Evolutionary conservation across 2,797 vertebrate genomes (phyloP), one percentile per base, ranked within the genome.

Genomic region (Chrysocyon brachyurus): DNA sequence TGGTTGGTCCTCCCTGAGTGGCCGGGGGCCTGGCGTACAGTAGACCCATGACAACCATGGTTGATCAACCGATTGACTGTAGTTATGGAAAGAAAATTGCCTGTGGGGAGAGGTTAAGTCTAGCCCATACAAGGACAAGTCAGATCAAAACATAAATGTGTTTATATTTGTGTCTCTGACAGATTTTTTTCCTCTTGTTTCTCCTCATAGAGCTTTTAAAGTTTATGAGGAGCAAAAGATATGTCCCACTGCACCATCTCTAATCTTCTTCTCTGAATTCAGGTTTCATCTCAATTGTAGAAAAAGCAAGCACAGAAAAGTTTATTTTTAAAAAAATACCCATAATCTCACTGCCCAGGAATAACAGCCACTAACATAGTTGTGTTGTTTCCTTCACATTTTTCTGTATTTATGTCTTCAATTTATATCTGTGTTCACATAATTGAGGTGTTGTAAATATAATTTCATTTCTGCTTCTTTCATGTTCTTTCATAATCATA

Each of bases 211-310:
- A 16, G 81, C 57, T 87, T 70, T 92, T 68, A 95, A 73, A 73
- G 90, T 78, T 90, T 63, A 84, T 33, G 21, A 94, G 57, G 15
- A 90, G 15, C 28, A 73, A 81, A 79, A 19, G 12, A 70, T 2
- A 9, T 17, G 19, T 52, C 77, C 78, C 24, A 33, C 24, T 85
- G 19, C 36, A 46, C 6, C 54, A 85, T 79, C n/a, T 66, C 75
- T 63, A 73, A 75, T 91, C 36, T 33, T 57, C 24, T 96, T 95
- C 94, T 77, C 95, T 61, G 19, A 75, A 28, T 70, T 91, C 28
- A 52, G 68, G 8, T 88, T 97, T 81, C 46, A 54, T 90, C n/a
- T 87, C 56, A 70, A 61, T 61, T 94, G 3, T 26, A 84, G 3
- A 57, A 93, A 91, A 93, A 70, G 12, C 57, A 79, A 64, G 54